Conservation (phyloP, 1,140 invertebrate genomes). For the Plutomurus gul region DNA sequence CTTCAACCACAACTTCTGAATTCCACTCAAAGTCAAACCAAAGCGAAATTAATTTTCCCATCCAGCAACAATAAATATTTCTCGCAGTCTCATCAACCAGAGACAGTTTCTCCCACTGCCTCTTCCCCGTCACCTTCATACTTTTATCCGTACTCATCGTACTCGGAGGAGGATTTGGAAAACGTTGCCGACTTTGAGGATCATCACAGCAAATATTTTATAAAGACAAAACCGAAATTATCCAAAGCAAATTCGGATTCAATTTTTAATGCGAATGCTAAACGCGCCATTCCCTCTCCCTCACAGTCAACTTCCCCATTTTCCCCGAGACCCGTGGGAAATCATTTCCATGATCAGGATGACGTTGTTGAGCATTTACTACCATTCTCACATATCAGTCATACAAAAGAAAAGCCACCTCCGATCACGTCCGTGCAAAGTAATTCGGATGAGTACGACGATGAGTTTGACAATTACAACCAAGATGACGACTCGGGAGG, state of each 20-base stretch:
- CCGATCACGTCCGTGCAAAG: neutral
- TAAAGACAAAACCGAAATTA: conserved; percentile 38
- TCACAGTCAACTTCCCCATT: neutral
- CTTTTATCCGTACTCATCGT: conserved; percentile 15
- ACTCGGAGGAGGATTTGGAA: conserved; percentile 36
- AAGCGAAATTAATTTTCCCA: conserved; percentile 2
- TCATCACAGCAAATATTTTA: conserved; percentile 42
- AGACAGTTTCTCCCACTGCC: neutral
- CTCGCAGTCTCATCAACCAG: neutral
- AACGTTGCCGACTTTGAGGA: conserved; percentile 43
- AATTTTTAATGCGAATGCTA: neutral
- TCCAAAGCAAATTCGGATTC: neutral
- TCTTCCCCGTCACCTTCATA: neutral
- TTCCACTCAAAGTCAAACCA: neutral
- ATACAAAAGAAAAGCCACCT: neutral
- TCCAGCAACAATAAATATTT: neutral
- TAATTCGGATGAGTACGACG: neutral
- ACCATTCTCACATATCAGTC: too few relatives aligned
- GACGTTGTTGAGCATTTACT: neutral
- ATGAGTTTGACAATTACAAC: neutral
- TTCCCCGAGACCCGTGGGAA: too few relatives aligned
- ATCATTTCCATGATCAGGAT: neutral
- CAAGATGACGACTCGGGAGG: too few relatives aligned
- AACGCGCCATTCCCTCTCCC: neutral
- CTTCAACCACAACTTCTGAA: neutral